Base-by-base conservation (phyloP, 2,797 vertebrate species). In the Monodelphis domestica region DNA sequence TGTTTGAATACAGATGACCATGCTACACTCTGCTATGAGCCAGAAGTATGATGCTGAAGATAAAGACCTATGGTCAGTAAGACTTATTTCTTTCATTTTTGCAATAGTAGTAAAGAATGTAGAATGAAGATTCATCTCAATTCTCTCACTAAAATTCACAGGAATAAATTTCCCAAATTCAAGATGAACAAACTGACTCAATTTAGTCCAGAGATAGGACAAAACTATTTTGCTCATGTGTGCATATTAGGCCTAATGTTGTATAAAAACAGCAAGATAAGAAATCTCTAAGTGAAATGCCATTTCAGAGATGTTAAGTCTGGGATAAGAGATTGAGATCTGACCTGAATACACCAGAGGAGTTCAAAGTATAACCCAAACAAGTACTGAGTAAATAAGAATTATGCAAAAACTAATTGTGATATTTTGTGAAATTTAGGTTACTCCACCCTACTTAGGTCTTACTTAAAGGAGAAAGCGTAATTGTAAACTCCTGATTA, bases 91-190 rank as follows among this genome's bases (percentile, higher is more conserved):
- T 70, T 93, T 29, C 14, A 52, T 4, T 84, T 30, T 91, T 59
- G 50, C 91, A 91, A 84, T 12, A 89, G 14, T 87, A 89, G 26
- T 50, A 5, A 92, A 90, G 21, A 91, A n/a, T 87, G 93, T 56
- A 6, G 5, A 56, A 38, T 78, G 63, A 21, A 78, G 2, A 78
- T 45, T n/a, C 38, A 45, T 14, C n/a, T 78, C 17, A 78, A 45
- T 78, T 78, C n/a, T 45, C 45, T 78, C 45, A 7, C 17, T 2
- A 45, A 6, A 78, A 78, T 17, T 45, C 5, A 78, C 6, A 24
- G 38, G 7, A n/a, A 78, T 78, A 63, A 78, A 78, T 78, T 5
- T 7, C 6, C n/a, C 63, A 78, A 24, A 45, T 17, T 78, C 17
- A 12, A 33, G 57, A 24, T 78, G 63, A 45, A 38, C 6, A 78